Conservation (phyloP, 2,113 vertebrate genomes). For the Oreochromis aureus region DNA sequence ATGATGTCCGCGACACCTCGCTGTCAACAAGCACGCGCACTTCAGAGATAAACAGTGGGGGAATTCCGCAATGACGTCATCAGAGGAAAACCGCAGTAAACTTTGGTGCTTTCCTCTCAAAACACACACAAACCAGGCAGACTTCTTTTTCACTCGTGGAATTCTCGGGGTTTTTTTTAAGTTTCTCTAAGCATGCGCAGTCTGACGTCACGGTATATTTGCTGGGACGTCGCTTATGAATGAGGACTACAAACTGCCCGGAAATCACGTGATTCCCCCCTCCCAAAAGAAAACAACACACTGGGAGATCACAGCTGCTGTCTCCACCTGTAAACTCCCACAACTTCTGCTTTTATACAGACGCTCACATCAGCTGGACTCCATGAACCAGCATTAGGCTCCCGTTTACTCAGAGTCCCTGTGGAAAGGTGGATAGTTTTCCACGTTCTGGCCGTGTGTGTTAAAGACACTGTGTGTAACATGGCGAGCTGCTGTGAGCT, state of each 20-base stretch:
- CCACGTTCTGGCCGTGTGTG: fast-evolving
- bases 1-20: background rate
- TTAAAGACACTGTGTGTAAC: fast-evolving
- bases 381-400: fast-evolving
- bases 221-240: background rate
- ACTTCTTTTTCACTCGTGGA: background rate
- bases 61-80: fast-evolving
- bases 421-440: background rate
- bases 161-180: background rate
- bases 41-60: background rate
- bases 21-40: background rate
- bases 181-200: background rate
- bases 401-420: fast-evolving
- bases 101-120: background rate
- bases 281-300: no score
- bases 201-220: background rate
- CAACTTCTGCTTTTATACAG: background rate
- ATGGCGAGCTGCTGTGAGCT: background rate
- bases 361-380: background rate
- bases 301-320: no score
- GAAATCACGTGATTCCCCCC: background rate
- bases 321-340: background rate
- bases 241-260: fast-evolving
- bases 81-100: background rate
- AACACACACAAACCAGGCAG: no score